Conservation (phyloP, 2,888 invertebrate genomes). For the Cepaea hortensis region DNA sequence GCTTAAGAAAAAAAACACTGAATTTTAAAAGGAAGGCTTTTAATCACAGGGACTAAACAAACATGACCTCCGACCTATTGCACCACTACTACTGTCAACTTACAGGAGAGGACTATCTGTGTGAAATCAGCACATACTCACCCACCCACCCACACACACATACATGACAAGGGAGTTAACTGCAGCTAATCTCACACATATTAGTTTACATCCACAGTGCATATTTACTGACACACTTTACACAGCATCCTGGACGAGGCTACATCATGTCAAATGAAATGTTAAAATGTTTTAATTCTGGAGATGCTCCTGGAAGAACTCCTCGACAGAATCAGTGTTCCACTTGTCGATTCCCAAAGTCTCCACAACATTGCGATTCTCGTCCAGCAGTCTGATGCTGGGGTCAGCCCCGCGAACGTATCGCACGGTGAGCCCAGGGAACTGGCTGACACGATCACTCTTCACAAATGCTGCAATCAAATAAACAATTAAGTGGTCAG, state of each 20-base stretch:
- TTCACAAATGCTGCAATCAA: slow-evolving; percentile 90
- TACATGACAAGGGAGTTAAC: too few species aligned
- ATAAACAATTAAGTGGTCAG: neutral
- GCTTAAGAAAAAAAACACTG: neutral
- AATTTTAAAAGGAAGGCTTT: neutral
- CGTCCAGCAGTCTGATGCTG: slow-evolving; percentile 91
- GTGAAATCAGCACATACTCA: too few species aligned
- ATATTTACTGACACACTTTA: too few species aligned
- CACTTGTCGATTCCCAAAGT: slow-evolving; percentile 96
- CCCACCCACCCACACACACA: too few species aligned
- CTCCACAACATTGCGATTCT: slow-evolving; percentile 86
- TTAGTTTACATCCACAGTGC: too few species aligned
- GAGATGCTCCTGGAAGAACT: slow-evolving; percentile 93
- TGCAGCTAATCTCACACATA: too few species aligned
- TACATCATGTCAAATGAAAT: too few species aligned
- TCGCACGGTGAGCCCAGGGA: slow-evolving; percentile 92
- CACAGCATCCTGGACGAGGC: too few species aligned
- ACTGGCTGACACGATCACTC: slow-evolving; percentile 91
- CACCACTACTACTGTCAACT: neutral
- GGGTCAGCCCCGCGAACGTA: slow-evolving; percentile 96
- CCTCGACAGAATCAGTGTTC: slow-evolving; percentile 98
- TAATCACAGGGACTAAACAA: slow-evolving; percentile 25
- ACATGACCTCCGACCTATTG: slow-evolving; percentile 26
- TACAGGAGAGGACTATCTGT: too few species aligned
- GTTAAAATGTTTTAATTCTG: slow-evolving; percentile 55